Conservation (phyloP, 2,888 invertebrate genomes). For the Cheilosia scutellata region DNA sequence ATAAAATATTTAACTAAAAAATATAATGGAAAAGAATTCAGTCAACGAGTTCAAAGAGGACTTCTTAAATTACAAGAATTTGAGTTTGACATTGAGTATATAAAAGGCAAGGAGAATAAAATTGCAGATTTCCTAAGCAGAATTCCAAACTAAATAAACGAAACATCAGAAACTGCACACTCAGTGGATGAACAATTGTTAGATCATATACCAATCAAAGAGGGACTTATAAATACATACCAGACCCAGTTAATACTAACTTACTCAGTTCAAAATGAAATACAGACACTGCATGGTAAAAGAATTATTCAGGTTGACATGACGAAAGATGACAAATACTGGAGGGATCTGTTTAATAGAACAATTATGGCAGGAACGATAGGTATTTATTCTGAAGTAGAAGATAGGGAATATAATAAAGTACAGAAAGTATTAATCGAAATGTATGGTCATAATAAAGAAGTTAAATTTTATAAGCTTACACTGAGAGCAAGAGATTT, state of each 20-base stretch:
- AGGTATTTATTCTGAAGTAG: not conserved
- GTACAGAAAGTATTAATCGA: slow-evolving; percentile 1
- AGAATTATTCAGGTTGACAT: slow-evolving; percentile 12
- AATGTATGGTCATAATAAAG: slow-evolving; percentile 9
- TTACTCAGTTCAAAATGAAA: slow-evolving; percentile 3
- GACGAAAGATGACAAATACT: slow-evolving; percentile 6
- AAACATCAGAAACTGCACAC: slow-evolving; percentile 5
- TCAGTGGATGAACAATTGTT: not conserved
- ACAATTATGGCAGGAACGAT: not conserved
- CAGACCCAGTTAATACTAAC: no score
- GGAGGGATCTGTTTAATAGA: not conserved
- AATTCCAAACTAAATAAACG: slow-evolving; percentile 14
- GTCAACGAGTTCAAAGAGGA: slow-evolving; percentile 38
- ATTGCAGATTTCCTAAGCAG: slow-evolving; percentile 66
- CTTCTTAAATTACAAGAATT: slow-evolving; percentile 58
- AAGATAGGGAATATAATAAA: slow-evolving; percentile 4
- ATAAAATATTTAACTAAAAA: slow-evolving; percentile 61
- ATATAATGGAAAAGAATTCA: slow-evolving; percentile 66
- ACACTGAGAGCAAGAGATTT: no score
- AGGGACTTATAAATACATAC: slow-evolving; percentile 8
- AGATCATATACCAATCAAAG: slow-evolving; percentile 24
- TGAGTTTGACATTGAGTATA: slow-evolving; percentile 51
- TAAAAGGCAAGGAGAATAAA: slow-evolving; percentile 55
- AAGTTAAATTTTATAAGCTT: slow-evolving; percentile 2
- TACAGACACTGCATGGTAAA: slow-evolving; percentile 1